Conservation (phyloP, 1,140 invertebrate species). For the Archegozetes longisetosus region DNA sequence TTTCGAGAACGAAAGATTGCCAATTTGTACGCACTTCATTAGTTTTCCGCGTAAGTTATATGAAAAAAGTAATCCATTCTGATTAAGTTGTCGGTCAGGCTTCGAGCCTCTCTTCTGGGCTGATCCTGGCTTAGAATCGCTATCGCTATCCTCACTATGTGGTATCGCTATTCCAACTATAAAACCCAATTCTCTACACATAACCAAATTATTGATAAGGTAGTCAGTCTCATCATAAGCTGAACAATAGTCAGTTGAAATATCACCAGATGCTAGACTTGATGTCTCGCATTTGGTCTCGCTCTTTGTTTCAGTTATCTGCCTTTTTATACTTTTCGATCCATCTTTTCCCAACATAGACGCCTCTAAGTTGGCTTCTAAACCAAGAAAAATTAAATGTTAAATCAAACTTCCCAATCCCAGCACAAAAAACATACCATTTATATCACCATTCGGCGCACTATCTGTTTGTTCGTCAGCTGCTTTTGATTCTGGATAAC, state of each 20-base stretch:
- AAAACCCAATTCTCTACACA: conserved; percentile 17
- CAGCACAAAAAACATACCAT: not conserved
- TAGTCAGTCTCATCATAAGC: conserved; percentile 13
- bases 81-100: not conserved
- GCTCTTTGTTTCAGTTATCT: not conserved
- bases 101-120: not conserved
- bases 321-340: not conserved
- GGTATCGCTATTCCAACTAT: conserved; percentile 16
- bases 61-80: conserved; percentile 12
- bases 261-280: not conserved
- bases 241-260: not conserved
- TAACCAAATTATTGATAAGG: conserved; percentile 11
- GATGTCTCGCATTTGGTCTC: not conserved
- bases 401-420: not conserved
- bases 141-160: not conserved
- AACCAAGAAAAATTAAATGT: not conserved
- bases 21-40: conserved; percentile 11
- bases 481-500: not conserved
- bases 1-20: not conserved
- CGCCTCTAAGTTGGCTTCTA: conserved; percentile 14
- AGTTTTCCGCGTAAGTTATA: conserved; percentile 16
- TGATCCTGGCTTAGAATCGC: not conserved
- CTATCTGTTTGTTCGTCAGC: not conserved
- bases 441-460: not conserved
- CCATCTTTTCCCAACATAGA: conserved; percentile 13